A percentile compares a stretch with the other conserved stretches of the same genome.
phyloP scores from a whole-genome alignment of 2,797 vertebrate genomes.

The Anableps anableps region DNA sequence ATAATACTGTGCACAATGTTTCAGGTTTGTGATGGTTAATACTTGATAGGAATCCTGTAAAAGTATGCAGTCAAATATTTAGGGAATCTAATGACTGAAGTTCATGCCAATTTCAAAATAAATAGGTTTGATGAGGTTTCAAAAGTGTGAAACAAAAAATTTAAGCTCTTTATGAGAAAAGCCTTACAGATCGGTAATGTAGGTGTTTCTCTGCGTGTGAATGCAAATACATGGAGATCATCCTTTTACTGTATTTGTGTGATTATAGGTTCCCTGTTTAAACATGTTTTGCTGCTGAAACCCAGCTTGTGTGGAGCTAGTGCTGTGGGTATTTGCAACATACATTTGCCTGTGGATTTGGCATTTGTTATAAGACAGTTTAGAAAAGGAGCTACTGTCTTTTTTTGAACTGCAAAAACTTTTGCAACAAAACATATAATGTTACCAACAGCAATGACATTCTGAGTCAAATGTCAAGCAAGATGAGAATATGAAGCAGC shows the following conservation, averaged over 20 bases:
- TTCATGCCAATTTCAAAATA: conserved; percentile 60
- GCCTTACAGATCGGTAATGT: not conserved
- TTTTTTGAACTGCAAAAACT: not conserved
- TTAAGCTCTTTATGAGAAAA: conserved; percentile 27
- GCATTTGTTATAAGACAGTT: not conserved
- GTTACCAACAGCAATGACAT: not conserved
- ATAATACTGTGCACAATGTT: conserved; percentile 30
- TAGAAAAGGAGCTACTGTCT: not conserved
- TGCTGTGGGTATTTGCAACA: not conserved
- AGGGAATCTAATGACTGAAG: conserved; percentile 66
- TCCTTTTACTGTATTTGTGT: not conserved
- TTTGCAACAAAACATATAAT: conserved; percentile 3
- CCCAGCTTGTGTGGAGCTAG: not conserved
- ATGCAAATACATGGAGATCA: not conserved
- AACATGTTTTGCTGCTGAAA: not conserved
- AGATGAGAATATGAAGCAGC: not conserved
- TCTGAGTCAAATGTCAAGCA: not conserved
- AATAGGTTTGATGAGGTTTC: conserved; percentile 36
- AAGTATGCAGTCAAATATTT: conserved; percentile 73
- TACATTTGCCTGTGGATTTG: not conserved
- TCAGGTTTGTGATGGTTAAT: conserved; percentile 58
- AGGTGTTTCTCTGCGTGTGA: not conserved
- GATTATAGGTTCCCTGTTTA: not conserved
- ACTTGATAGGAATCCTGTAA: conserved; percentile 73
- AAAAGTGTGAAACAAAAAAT: conserved; percentile 49